Base-by-base conservation (phyloP, 2,888 invertebrate genomes). In the Lymantria dispar region DNA sequence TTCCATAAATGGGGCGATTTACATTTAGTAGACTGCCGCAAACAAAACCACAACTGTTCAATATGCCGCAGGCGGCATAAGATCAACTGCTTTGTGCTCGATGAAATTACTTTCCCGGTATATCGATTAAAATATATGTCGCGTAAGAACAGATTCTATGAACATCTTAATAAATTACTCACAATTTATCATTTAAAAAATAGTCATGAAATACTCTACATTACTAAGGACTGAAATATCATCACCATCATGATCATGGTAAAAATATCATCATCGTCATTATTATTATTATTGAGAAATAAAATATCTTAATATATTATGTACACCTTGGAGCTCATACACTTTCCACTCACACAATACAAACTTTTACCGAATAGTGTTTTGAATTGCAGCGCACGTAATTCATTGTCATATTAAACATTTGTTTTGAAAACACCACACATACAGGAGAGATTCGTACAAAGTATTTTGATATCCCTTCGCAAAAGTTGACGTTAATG, bases 1-100 rank as follows among this genome's bases (percentile, higher is more conserved):
- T 56, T 50, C 68, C 74, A 78, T 77, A 76, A 69, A 73, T 56
- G 66, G 64, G 71, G 64, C 63, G 59, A 62, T 37, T 58, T 56
- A 52, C 55, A 64, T 66, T 63, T 58, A 51, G 55, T 56, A 50
- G 59, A 62, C 60, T 53, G 61, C 52, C 54, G 65, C 71, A 70
- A 73, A 75, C 72, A 74, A 64, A 60, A 49, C 48, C 55, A 55
- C 66, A 68, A 70, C 72, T 72, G 59, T 65, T 62, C 67, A 67
- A 70, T 73, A 70, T 64, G 65, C 56, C 46, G 52, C 42, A 39
- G 46, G 45, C 53, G 36, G 45, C 47, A 37, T 48, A 40, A 30
- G 45, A 52, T 41, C 41, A 48, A 37, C 42, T 36, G 49, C 36
- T 43, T 56, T 57, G 39, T 52, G 42, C 29, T 41, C 39, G 36